A percentile compares a stretch with the other conserved stretches of the same genome.
Evolutionary conservation across 2,888 invertebrate genomes (phyloP).

Genomic region (Oxycera nigricornis): DNA sequence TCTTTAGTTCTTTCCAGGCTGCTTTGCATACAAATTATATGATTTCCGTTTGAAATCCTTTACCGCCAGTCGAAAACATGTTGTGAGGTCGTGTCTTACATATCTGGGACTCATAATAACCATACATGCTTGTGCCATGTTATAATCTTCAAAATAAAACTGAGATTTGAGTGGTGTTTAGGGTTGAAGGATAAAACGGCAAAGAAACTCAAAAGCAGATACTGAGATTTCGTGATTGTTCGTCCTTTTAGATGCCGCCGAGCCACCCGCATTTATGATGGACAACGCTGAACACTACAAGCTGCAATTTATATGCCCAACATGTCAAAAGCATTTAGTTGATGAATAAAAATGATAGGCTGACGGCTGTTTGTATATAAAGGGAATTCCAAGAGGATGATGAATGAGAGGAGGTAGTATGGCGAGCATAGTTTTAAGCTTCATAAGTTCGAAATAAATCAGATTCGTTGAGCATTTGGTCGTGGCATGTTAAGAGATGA

Average conservation of each 20-base stretch:
- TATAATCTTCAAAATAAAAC: neutral
- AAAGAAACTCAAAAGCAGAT: neutral
- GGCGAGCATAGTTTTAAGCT: no score
- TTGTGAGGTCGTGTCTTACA: neutral
- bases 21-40: conserved; percentile 17
- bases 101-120: neutral
- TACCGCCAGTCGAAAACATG: neutral
- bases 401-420: neutral
- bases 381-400: neutral
- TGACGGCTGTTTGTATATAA: neutral
- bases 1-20: neutral
- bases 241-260: neutral
- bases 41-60: neutral
- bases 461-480: no score
- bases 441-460: no score
- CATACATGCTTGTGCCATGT: neutral
- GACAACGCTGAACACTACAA: neutral
- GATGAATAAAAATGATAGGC: conserved; percentile 8
- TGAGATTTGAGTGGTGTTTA: neutral
- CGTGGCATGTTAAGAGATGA: no score
- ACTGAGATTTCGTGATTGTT: neutral
- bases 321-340: conserved; percentile 9
- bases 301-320: conserved; percentile 7
- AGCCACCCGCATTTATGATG: no score
- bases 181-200: neutral